Evolutionary conservation across 2,113 vertebrate genomes (phyloP), one percentile per base, ranked within the genome.

Genomic region (Andinoacara biseriatus): DNA sequence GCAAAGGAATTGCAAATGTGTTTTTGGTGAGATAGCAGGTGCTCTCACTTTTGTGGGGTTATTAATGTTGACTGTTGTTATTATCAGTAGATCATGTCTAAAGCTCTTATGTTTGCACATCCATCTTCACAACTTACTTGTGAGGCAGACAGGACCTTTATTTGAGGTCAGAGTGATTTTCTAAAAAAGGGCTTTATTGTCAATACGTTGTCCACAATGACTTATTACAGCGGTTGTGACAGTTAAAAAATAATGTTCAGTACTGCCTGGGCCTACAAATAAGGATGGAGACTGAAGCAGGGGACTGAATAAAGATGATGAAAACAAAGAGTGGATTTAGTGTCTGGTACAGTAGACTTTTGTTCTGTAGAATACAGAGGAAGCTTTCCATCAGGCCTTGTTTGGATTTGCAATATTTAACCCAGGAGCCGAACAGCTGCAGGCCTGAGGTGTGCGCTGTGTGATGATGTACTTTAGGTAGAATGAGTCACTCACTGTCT

Each of bases 291-390:
- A 84, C 86, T 90, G 78, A 86, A 90, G 87, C 89, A 76, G 84
- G 67, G 72, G 72, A 93, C 85, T 82, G 90, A 85, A 86, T 86
- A 87, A 94, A 92, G 69, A 88, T 62, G 56, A 76, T n/a, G 65
- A 89, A 84, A 89, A 97, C 96, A 98, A 97, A 96, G 96, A 80
- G 46, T 26, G 85, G 82, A 90, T 96, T 96, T 87, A 96, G 74
- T 74, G 75, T 63, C 74, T 81, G 62, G 82, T 81, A 92, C 92
- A 93, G 94, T 96, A 93, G 93, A 92, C 77, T 86, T 87, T 82
- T 94, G 92, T 96, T 79, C 82, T 78, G 76, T 57, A 74, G 78
- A 58, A 65, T 38, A 85, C 81, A 94, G 90, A 85, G 91, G 88
- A 18, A 87, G 88, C 89, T 91, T 95, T 96, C 93, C 90, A 80